These are phyloP conservation scores for Notolabrus celidotus DNA, from an alignment of 2,797 vertebrate species.

Conservation along the genomic window DNA sequence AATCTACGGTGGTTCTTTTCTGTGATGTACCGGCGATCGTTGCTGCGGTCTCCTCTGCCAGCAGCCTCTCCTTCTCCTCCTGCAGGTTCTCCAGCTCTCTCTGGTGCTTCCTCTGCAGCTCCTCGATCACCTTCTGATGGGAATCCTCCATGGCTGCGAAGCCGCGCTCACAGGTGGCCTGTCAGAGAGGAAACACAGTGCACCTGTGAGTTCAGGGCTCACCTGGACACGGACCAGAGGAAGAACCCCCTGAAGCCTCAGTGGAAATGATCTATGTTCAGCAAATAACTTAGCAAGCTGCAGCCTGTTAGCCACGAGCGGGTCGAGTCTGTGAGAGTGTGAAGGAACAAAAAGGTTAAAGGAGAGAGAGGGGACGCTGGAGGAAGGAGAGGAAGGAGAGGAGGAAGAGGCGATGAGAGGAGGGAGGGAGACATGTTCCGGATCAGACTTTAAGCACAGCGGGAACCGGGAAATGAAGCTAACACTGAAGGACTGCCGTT, in stretches of 20 bases:
- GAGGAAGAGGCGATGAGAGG: slow-evolving; percentile 2
- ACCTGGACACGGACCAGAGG: slow-evolving; percentile 28
- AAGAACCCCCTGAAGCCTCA: slow-evolving; percentile 11
- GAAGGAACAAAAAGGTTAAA: slow-evolving; percentile 49
- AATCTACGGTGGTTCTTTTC: no score
- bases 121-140: slow-evolving; percentile 88
- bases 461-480: no score
- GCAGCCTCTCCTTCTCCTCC: slow-evolving; percentile 86
- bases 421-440: slow-evolving; percentile 17
- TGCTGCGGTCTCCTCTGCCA: slow-evolving; percentile 87
- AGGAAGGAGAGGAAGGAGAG: slow-evolving; percentile 24
- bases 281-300: slow-evolving; percentile 59
- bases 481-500: no score
- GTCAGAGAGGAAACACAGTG: slow-evolving; percentile 26
- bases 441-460: neutral
- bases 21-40: slow-evolving; percentile 85
- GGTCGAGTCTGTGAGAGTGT: slow-evolving; percentile 69
- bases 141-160: slow-evolving; percentile 90
- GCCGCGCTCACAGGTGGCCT: slow-evolving; percentile 89
- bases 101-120: slow-evolving; percentile 88
- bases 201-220: slow-evolving; percentile 48
- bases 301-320: slow-evolving; percentile 71
- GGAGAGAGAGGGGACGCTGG: slow-evolving; percentile 51
- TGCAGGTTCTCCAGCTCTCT: slow-evolving; percentile 88
- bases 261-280: slow-evolving; percentile 32